These are phyloP conservation scores for Syritta pipiens DNA, from an alignment of 2,888 invertebrate genomes.

Conservation along the genomic window DNA sequence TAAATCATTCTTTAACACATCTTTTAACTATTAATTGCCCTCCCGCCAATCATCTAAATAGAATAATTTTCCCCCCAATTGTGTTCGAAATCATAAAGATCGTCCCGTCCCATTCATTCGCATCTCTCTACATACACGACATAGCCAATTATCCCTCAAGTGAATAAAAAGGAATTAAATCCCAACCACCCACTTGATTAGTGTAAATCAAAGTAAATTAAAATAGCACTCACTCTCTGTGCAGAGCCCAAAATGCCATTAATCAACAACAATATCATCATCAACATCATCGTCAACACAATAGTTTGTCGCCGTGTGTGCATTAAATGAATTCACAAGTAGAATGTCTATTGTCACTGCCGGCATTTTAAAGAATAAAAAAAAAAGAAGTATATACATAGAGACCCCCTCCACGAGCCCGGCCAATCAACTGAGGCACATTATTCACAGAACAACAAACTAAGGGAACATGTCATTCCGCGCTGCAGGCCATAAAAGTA, in stretches of 20 bases:
- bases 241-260: conserved; percentile 54
- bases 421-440: conserved; percentile 25
- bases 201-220: conserved; percentile 65
- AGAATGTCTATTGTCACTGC: conserved; percentile 37
- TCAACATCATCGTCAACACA: conserved; percentile 33
- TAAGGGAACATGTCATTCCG: conserved; percentile 27
- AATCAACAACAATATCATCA: conserved; percentile 56
- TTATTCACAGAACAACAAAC: conserved; percentile 39
- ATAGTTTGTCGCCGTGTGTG: conserved; percentile 9
- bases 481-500: conserved; percentile 34
- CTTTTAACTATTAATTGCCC: conserved; percentile 13
- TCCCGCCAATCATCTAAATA: conserved; percentile 9
- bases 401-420: background rate
- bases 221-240: conserved; percentile 45
- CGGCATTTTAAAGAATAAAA: conserved; percentile 35
- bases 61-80: conserved; percentile 11
- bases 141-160: conserved; percentile 21
- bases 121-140: background rate
- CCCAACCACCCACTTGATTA: conserved; percentile 58
- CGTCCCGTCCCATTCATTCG: background rate
- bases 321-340: conserved; percentile 24
- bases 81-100: too few relatives aligned
- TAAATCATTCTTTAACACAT: background rate
- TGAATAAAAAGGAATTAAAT: conserved; percentile 51
- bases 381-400: background rate